phyloP scores from a whole-genome alignment of 2,113 vertebrate genomes.

The Halichoerus grypus region DNA sequence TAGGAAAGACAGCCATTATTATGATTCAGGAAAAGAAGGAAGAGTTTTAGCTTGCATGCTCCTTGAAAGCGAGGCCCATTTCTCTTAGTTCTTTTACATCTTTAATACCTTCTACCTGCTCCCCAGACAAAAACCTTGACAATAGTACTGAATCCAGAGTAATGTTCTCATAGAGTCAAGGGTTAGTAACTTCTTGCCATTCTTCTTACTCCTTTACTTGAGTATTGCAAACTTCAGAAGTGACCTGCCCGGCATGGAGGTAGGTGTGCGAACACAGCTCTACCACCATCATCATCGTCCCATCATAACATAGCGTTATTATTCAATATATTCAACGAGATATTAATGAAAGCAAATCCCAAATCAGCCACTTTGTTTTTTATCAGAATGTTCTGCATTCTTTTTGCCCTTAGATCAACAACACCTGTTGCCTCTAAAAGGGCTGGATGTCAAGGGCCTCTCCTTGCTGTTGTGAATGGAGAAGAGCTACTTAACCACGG shows the following conservation, averaged over 20 bases:
- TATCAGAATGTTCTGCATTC: neutral
- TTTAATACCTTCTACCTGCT: neutral
- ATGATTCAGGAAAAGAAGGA: neutral
- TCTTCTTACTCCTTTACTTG: neutral
- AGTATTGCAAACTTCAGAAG: neutral
- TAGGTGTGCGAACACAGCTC: neutral
- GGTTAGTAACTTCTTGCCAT: neutral
- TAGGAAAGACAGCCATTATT: neutral
- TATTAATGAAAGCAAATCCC: neutral
- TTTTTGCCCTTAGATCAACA: neutral
- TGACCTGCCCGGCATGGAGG: neutral
- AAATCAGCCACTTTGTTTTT: neutral
- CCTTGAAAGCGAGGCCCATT: neutral
- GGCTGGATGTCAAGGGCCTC: neutral
- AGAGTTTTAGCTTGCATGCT: neutral
- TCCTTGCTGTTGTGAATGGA: too few species aligned
- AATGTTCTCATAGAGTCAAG: neutral
- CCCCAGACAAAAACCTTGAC: neutral
- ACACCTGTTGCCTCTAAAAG: neutral
- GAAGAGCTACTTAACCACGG: neutral
- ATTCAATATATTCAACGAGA: neutral
- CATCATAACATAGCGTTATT: neutral
- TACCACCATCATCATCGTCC: too few species aligned
- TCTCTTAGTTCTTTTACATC: neutral
- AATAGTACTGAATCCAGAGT: neutral